Conservation (phyloP, 2,113 vertebrate genomes). For the Tragelaphus buxtoni region DNA sequence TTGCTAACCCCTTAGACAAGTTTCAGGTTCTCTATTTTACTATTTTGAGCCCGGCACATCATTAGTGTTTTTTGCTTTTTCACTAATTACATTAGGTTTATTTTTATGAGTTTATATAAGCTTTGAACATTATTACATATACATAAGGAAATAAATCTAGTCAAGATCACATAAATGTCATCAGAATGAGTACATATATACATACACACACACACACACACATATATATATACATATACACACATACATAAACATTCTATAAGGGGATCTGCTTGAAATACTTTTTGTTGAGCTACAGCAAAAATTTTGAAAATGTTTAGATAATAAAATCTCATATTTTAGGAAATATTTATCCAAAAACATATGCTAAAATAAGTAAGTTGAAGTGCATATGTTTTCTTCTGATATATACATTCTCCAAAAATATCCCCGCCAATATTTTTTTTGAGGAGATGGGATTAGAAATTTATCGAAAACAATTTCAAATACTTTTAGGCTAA, state of each 20-base stretch:
- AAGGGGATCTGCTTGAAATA: too few species aligned
- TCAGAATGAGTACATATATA: not conserved
- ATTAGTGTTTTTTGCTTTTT: not conserved
- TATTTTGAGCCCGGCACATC: not conserved
- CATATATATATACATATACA: too few species aligned
- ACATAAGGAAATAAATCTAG: not conserved
- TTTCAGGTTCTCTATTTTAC: not conserved
- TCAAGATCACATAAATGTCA: not conserved
- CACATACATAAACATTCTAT: too few species aligned
- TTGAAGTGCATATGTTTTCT: not conserved
- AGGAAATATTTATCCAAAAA: not conserved
- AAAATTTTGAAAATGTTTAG: not conserved
- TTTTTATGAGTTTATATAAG: not conserved
- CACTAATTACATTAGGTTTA: not conserved
- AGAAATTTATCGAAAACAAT: not conserved
- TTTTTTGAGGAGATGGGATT: not conserved
- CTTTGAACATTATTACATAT: not conserved
- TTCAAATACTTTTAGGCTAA: not conserved
- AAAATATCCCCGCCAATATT: not conserved
- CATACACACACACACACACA: fast-evolving
- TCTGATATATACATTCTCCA: not conserved
- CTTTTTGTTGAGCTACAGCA: too few species aligned
- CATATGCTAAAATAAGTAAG: not conserved
- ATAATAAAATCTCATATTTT: not conserved
- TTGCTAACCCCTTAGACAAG: not conserved